Evolutionary conservation across 1,140 invertebrate genomes (phyloP).

Genomic region (Daktulosphaira vitifoliae): DNA sequence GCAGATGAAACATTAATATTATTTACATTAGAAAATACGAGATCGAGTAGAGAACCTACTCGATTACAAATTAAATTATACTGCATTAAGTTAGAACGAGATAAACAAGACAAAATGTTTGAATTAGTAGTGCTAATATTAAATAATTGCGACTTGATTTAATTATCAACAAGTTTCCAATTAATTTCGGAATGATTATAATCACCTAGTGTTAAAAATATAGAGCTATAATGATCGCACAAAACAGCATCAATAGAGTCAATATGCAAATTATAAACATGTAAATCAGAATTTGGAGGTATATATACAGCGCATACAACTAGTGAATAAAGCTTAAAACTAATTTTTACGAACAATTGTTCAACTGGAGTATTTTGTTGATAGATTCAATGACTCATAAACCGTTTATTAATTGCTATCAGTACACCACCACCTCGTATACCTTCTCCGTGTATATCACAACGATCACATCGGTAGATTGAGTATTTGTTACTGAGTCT

Average conservation of each 20-base stretch:
- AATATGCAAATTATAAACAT: neutral
- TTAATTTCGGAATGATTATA: too few relatives aligned
- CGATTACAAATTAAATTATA: neutral
- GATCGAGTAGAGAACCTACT: neutral
- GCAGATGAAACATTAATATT: neutral
- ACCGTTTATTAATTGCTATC: neutral
- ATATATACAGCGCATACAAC: neutral
- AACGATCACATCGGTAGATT: neutral
- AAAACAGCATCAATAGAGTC: neutral
- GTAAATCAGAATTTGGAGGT: neutral
- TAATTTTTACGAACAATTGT: neutral
- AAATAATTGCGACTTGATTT: neutral
- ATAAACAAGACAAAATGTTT: too few relatives aligned
- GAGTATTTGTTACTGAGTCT: neutral
- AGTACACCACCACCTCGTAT: neutral
- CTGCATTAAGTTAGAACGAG: too few relatives aligned
- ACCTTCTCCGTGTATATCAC: neutral
- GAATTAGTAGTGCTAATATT: too few relatives aligned
- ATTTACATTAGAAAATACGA: neutral
- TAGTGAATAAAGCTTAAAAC: neutral
- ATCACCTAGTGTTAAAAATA: neutral
- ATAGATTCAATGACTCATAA: neutral
- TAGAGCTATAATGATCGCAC: neutral
- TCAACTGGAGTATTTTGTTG: neutral
- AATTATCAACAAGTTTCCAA: too few relatives aligned